These are phyloP conservation scores for Tetramorium alpestre DNA, from an alignment of 1,140 invertebrate genomes.

Conservation along the genomic window DNA sequence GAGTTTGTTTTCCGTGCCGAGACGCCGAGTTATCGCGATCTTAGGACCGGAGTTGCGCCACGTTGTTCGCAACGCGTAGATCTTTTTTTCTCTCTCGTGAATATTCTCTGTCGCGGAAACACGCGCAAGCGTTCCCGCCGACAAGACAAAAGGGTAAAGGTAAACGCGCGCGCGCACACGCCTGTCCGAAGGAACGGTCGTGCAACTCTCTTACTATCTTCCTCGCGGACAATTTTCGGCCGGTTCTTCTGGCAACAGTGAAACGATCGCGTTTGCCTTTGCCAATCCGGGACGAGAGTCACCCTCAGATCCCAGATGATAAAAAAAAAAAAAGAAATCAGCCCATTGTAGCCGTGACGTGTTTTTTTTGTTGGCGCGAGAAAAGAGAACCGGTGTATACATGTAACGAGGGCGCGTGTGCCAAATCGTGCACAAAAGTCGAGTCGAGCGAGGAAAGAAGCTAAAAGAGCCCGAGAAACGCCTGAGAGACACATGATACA, in stretches of 20 bases:
- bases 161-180: not conserved
- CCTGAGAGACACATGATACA: constrained; percentile 1
- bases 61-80: constrained; percentile 82
- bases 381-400: not conserved
- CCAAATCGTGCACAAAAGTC: not conserved
- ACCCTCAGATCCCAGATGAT: constrained; percentile 68
- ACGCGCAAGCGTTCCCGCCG: constrained; percentile 51
- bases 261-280: constrained; percentile 35
- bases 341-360: constrained; percentile 82
- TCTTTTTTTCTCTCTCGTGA: constrained; percentile 58
- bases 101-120: constrained; percentile 65
- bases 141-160: constrained; percentile 38
- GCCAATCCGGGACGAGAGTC: constrained; percentile 52
- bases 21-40: constrained; percentile 19
- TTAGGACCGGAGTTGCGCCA: constrained; percentile 82
- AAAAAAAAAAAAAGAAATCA: constrained; percentile 76
- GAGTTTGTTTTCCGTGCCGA: constrained; percentile 8
- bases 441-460: not conserved
- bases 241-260: constrained; percentile 38
- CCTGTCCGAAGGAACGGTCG: constrained; percentile 8
- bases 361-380: constrained; percentile 76
- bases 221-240: not conserved
- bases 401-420: not conserved
- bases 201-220: not conserved
- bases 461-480: not conserved